Evolutionary conservation across 1,140 invertebrate species (phyloP), one percentile per base, ranked within the genome.

Genomic region (Anagrus nilaparvatae): DNA sequence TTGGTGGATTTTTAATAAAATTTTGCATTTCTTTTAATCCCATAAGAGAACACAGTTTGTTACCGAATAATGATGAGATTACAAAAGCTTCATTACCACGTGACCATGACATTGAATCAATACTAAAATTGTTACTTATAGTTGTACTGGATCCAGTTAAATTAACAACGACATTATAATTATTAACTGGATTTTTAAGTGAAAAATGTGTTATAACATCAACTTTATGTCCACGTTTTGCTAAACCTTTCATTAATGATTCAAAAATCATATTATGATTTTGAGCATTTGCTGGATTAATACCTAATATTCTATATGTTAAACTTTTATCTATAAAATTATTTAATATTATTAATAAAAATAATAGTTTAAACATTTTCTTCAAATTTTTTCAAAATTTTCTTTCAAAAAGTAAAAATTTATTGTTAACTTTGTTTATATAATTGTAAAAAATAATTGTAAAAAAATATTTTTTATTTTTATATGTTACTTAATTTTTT

Each of bases 181-280:
- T 43, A 17, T 31, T 38, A 1, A 20, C 19, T 9, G 42, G 18
- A 32, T 43, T 32, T 18, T 43, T 32, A 19, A 37, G 10, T 9
- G 37, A 28, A 24, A 30, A 41, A 36, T 46, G 51, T 19, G 50
- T 57, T 8, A 60, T 31, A 2, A 59, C 56, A 3, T 58, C 57
- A 2, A 70, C 47, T n/a, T 63, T 32, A 48, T 69, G 68, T 5
- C 59, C 60, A n/a, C 55, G 48, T 13, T 39, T 13, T 5, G 55
- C 61, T 6, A 70, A 49, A 12, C 49, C 56, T 25, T 56, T 51
- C 21, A 62, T 49, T 3, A 67, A 24, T 6, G 55, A 46, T 13
- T 58, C 48, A 27, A 62, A 61, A 9, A 62, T 51, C 36, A 57
- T 50, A 20, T 48, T 56, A 43, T 69, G 63, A 49, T 65, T 67